These are phyloP conservation scores for Platichthys stellatus DNA, from an alignment of 2,113 vertebrate species.

Conservation along the genomic window DNA sequence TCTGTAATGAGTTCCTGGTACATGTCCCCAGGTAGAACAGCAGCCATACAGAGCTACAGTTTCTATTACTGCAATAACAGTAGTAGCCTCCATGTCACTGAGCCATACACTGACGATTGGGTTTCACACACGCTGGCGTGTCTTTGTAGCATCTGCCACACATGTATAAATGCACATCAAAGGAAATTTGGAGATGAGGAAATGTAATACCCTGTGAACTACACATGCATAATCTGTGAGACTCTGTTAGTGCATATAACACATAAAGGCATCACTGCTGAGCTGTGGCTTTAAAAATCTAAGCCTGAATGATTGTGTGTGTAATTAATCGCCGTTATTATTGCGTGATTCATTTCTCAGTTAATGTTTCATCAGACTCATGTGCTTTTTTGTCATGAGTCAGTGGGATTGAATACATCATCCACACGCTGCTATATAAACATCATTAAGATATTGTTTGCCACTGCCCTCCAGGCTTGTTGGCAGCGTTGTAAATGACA, in stretches of 20 bases:
- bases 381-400: conserved; percentile 65
- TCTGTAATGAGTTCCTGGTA: conserved; percentile 10
- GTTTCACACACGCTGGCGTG: conserved; percentile 29
- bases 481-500: conserved; percentile 39
- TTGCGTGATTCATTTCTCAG: conserved; percentile 54
- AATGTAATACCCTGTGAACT: conserved; percentile 17
- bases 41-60: conserved; percentile 31
- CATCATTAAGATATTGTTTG: conserved; percentile 68
- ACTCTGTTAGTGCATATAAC: not conserved
- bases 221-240: not conserved
- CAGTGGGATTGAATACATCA: conserved; percentile 64
- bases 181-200: conserved; percentile 19
- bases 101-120: conserved; percentile 7
- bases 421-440: conserved; percentile 59
- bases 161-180: conserved; percentile 12
- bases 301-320: conserved; percentile 36
- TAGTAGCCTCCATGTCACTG: conserved; percentile 17
- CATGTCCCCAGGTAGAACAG: conserved; percentile 34
- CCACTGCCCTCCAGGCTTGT: conserved; percentile 51
- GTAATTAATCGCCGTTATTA: conserved; percentile 56
- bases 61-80: conserved; percentile 1
- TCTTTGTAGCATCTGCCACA: conserved; percentile 28
- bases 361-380: conserved; percentile 40
- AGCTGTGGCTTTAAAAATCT: conserved; percentile 8
- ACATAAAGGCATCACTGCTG: not conserved